These are phyloP conservation scores for Trachelus iudaicus DNA, from an alignment of 2,888 invertebrate genomes.

Conservation along the genomic window DNA sequence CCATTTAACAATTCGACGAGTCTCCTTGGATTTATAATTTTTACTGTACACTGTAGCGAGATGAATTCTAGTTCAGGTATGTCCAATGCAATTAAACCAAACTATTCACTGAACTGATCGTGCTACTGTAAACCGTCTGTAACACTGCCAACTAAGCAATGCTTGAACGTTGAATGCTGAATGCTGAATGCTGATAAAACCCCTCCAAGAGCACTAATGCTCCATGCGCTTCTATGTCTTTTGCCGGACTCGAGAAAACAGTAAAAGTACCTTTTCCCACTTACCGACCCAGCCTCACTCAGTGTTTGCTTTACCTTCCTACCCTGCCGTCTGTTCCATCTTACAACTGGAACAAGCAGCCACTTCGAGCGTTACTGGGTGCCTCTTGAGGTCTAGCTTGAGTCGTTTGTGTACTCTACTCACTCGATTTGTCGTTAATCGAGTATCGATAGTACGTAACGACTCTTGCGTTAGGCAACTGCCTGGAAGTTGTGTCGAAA, in stretches of 20 bases:
- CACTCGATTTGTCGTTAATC: neutral
- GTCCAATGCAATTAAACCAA: neutral
- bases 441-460: neutral
- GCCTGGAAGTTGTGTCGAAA: neutral
- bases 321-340: neutral
- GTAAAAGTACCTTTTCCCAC: neutral
- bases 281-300: neutral
- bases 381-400: neutral
- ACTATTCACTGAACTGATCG: slow-evolving; percentile 34
- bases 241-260: neutral
- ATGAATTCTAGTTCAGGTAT: slow-evolving; percentile 3
- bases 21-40: neutral
- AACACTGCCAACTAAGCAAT: slow-evolving; percentile 41
- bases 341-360: neutral
- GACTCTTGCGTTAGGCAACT: neutral
- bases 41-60: neutral
- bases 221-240: neutral
- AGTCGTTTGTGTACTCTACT: too few relatives aligned
- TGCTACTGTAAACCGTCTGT: slow-evolving; percentile 39
- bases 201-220: slow-evolving; percentile 32
- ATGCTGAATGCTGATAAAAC: slow-evolving; percentile 46
- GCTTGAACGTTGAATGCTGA: slow-evolving; percentile 7
- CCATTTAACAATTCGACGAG: neutral
- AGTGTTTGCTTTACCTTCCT: neutral
- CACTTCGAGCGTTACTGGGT: neutral